phyloP scores from a whole-genome alignment of 2,888 invertebrate species.

The Graphium colonna region DNA sequence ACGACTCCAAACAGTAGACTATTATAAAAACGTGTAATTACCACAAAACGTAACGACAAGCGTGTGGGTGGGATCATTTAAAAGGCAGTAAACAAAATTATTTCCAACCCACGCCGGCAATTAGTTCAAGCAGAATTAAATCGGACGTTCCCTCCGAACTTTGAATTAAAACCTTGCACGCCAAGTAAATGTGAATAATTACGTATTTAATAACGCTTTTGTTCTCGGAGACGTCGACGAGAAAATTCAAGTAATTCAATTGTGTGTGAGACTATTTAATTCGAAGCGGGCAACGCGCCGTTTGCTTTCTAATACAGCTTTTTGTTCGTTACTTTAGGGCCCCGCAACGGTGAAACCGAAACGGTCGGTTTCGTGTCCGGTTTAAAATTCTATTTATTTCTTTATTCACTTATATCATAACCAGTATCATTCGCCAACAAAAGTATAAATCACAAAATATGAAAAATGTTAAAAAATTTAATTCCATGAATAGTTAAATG shows the following conservation, averaged over 20 bases:
- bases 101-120: conserved; percentile 71
- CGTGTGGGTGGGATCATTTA: conserved; percentile 73
- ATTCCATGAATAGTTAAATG: too few relatives aligned
- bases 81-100: conserved; percentile 78
- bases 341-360: conserved; percentile 1
- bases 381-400: not conserved
- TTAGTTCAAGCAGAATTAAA: conserved; percentile 78
- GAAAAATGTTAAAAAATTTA: not conserved
- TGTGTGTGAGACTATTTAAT: conserved; percentile 76
- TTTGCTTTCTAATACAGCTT: conserved; percentile 62
- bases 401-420: too few relatives aligned
- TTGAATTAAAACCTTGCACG: conserved; percentile 70
- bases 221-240: conserved; percentile 68
- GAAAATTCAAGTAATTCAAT: conserved; percentile 80
- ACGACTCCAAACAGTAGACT: conserved; percentile 28
- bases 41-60: conserved; percentile 43
- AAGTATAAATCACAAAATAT: not conserved
- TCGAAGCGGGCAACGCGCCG: conserved; percentile 57
- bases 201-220: conserved; percentile 80
- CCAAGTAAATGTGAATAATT: conserved; percentile 78
- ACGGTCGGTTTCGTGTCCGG: not conserved
- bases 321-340: conserved; percentile 35
- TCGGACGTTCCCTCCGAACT: conserved; percentile 63
- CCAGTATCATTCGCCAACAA: too few relatives aligned
- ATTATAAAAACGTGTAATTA: conserved; percentile 32